Conservation (phyloP, 2,113 vertebrate genomes). For the Microtus richardsoni region DNA sequence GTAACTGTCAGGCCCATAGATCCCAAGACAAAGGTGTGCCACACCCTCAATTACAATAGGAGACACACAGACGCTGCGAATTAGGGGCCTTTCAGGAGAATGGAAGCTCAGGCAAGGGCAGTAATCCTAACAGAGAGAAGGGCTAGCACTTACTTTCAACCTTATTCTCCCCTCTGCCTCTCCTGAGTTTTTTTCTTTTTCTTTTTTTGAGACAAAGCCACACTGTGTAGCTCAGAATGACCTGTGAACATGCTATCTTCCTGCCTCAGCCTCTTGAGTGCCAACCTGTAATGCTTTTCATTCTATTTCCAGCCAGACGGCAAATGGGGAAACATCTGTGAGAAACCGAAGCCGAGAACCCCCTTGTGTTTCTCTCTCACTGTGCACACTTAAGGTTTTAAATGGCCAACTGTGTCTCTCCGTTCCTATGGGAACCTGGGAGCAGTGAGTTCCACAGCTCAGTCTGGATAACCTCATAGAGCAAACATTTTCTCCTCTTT, state of each 20-base stretch:
- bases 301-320: neutral
- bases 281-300: neutral
- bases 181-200: neutral
- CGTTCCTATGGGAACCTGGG: slow-evolving; percentile 35
- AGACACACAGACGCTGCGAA: neutral
- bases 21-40: neutral
- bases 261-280: neutral
- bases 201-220: neutral
- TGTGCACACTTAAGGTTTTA: slow-evolving; percentile 39
- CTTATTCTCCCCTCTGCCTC: neutral
- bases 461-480: slow-evolving; percentile 63
- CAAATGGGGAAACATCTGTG: neutral
- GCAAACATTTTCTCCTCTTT: slow-evolving; percentile 70
- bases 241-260: neutral
- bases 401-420: slow-evolving; percentile 14
- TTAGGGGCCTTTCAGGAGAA: neutral
- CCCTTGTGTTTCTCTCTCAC: neutral
- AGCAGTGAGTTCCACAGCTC: slow-evolving; percentile 47
- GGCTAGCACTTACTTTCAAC: neutral
- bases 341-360: neutral
- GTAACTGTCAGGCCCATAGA: slow-evolving; percentile 26
- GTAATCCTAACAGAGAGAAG: neutral
- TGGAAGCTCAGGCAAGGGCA: neutral
- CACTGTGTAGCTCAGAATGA: neutral
- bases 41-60: neutral